Evolutionary conservation across 1,140 invertebrate species (phyloP).

Genomic region (Forficula auricularia): DNA sequence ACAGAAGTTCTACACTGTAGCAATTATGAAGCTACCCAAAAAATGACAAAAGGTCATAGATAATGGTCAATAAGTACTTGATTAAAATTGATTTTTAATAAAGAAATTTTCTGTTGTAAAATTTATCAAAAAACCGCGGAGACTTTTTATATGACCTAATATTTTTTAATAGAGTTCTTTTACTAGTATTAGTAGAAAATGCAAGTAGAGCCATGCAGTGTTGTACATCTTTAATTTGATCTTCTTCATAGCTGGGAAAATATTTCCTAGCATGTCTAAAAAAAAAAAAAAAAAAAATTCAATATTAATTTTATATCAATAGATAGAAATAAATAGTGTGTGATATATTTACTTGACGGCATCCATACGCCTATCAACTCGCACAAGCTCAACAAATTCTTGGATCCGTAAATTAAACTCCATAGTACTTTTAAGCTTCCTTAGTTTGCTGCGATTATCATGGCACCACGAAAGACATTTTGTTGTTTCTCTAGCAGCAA

Average conservation of each 20-base stretch:
- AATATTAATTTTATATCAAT: neutral
- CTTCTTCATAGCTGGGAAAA: slow-evolving; percentile 71
- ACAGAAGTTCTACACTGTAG: no score
- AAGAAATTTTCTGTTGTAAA: no score
- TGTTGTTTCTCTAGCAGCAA: slow-evolving; percentile 61
- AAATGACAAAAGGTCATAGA: no score
- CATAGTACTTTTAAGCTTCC: slow-evolving; percentile 78
- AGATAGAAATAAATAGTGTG: neutral
- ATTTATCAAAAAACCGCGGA: no score
- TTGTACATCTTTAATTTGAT: slow-evolving; percentile 73
- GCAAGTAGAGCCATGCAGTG: slow-evolving; percentile 89
- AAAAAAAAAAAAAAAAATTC: slow-evolving; percentile 13
- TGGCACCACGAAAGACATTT: slow-evolving; percentile 92
- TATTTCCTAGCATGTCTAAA: slow-evolving; percentile 79
- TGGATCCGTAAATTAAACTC: slow-evolving; percentile 85
- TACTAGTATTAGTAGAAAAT: slow-evolving; percentile 61
- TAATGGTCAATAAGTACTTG: no score
- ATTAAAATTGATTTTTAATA: no score
- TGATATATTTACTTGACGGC: slow-evolving; percentile 49
- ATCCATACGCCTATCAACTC: slow-evolving; percentile 65
- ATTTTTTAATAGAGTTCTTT: no score
- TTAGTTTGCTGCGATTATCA: slow-evolving; percentile 89
- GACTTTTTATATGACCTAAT: no score
- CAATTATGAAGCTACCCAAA: no score
- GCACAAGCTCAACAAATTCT: slow-evolving; percentile 91